A percentile compares a stretch with the other conserved stretches of the same genome.
phyloP scores from a whole-genome alignment of 2,888 invertebrate genomes.

The Automeris io region DNA sequence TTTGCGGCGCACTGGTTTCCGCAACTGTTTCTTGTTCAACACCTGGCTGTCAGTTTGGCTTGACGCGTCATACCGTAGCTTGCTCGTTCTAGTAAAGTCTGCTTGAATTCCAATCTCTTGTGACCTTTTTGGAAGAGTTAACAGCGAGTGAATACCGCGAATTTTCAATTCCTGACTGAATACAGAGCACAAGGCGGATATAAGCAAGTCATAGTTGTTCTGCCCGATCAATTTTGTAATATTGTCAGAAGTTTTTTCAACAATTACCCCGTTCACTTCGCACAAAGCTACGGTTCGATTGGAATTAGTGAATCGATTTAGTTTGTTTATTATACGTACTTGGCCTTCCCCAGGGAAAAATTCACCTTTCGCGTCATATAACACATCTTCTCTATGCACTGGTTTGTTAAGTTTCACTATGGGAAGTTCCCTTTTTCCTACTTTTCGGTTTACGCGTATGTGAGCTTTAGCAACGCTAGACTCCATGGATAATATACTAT shows the following conservation, averaged over 20 bases:
- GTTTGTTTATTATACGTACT: conserved; percentile 32
- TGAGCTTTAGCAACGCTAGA: no score
- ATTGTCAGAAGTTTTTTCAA: conserved; percentile 42
- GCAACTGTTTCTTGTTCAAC: conserved; percentile 15
- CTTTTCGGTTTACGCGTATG: neutral
- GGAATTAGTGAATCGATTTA: conserved; percentile 28
- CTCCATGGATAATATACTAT: no score
- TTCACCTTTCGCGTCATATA: conserved; percentile 37
- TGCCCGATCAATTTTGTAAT: conserved; percentile 50
- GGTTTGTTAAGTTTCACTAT: conserved; percentile 5
- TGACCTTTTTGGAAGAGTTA: conserved; percentile 26
- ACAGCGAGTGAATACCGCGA: conserved; percentile 40
- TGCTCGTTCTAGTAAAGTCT: neutral
- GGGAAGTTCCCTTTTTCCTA: neutral
- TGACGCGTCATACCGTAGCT: conserved; percentile 1
- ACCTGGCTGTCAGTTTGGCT: conserved; percentile 45
- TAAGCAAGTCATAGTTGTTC: conserved; percentile 44
- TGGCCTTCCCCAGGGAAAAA: conserved; percentile 40
- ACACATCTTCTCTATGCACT: conserved; percentile 31
- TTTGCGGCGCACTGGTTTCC: conserved; percentile 22
- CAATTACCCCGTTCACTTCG: conserved; percentile 12
- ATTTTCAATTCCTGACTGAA: conserved; percentile 48
- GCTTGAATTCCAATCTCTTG: conserved; percentile 1
- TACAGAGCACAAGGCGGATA: conserved; percentile 47
- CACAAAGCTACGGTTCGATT: conserved; percentile 42